phyloP scores from a whole-genome alignment of 2,888 invertebrate species.

The Aphodius granarius region DNA sequence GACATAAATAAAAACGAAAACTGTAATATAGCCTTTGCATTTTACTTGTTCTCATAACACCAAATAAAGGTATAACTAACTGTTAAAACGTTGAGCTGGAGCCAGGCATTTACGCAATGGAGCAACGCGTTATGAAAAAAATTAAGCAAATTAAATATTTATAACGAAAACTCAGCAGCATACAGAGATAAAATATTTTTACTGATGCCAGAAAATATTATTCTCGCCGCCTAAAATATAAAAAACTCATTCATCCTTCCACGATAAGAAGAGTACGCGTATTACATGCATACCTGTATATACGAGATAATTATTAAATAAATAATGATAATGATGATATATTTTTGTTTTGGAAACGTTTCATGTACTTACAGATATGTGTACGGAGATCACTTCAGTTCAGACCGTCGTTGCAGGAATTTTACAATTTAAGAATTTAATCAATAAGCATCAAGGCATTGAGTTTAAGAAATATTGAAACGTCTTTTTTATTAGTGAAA shows the following conservation, averaged over 20 bases:
- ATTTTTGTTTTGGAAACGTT: constrained; percentile 51
- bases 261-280: background rate
- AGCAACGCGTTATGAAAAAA: background rate
- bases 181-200: background rate
- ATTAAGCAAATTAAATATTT: background rate
- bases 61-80: constrained; percentile 33
- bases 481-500: constrained; percentile 55
- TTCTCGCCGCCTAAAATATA: background rate
- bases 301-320: background rate
- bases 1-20: constrained; percentile 13
- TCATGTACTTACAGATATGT: constrained; percentile 36
- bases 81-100: constrained; percentile 28
- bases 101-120: constrained; percentile 41
- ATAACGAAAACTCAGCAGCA: background rate
- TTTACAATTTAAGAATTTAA: constrained; percentile 49
- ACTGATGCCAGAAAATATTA: background rate
- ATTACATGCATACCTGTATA: background rate
- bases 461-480: constrained; percentile 49
- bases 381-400: constrained; percentile 12
- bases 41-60: constrained; percentile 40
- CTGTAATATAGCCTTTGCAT: constrained; percentile 24
- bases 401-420: constrained; percentile 49
- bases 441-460: constrained; percentile 52
- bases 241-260: constrained; percentile 33
- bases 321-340: constrained; percentile 21